A percentile compares a stretch with the other conserved stretches of the same genome.
phyloP scores from a whole-genome alignment of 2,113 vertebrate species.

The Leptodactylus fuscus region DNA sequence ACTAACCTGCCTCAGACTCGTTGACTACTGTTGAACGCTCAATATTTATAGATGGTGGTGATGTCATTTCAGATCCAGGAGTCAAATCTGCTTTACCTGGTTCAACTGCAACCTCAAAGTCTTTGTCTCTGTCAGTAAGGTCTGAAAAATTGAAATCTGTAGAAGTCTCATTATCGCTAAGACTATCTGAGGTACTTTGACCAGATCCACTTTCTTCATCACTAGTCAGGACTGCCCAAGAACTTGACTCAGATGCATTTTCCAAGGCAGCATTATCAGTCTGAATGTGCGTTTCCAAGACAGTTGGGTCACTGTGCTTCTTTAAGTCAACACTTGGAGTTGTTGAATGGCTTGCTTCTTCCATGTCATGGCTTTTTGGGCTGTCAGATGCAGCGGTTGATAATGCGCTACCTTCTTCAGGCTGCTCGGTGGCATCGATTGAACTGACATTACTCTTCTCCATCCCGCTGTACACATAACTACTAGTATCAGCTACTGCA shows the following conservation, averaged over 20 bases:
- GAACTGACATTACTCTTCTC: constrained; percentile 72
- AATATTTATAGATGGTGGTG: constrained; percentile 72
- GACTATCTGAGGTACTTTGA: constrained; percentile 81
- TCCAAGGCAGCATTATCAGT: constrained; percentile 65
- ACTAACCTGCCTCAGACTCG: constrained; percentile 84
- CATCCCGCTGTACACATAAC: constrained; percentile 73
- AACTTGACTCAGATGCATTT: constrained; percentile 69
- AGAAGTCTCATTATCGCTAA: constrained; percentile 93
- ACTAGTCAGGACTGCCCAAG: constrained; percentile 77
- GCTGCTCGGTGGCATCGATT: constrained; percentile 71
- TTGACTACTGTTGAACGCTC: constrained; percentile 74
- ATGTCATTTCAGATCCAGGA: constrained; percentile 73
- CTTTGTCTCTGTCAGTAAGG: constrained; percentile 75
- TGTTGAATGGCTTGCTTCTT: constrained; percentile 62
- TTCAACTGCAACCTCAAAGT: constrained; percentile 79
- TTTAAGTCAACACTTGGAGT: constrained; percentile 59
- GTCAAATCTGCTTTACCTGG: constrained; percentile 84
- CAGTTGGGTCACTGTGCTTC: constrained; percentile 61
- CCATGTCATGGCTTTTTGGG: constrained; percentile 60
- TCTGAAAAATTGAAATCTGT: constrained; percentile 96
- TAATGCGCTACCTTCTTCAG: constrained; percentile 71
- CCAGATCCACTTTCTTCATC: constrained; percentile 93
- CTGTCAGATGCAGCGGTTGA: constrained; percentile 63
- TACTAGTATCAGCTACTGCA: constrained; percentile 73
- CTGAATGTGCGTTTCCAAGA: constrained; percentile 77